Conservation (phyloP, 2,113 vertebrate genomes). For the Sylvia atricapilla region DNA sequence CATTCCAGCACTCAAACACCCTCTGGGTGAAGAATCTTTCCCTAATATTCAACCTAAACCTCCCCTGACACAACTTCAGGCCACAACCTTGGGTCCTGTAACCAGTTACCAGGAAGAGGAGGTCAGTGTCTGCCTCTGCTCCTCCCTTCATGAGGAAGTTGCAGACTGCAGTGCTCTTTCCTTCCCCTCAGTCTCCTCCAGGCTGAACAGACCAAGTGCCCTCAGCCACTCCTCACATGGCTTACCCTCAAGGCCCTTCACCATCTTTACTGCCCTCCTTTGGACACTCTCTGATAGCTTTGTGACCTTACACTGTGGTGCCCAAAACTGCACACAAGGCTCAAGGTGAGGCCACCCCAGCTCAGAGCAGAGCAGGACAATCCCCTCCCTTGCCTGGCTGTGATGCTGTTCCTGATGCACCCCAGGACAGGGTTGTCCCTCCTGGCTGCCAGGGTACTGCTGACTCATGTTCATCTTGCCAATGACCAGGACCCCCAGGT, state of each 20-base stretch:
- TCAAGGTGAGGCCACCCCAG: accelerated
- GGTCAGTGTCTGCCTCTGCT: background rate
- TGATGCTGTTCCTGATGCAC: accelerated
- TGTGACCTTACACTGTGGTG: background rate
- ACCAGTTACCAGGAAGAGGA: too few relatives aligned
- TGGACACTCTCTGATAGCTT: background rate
- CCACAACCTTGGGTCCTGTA: background rate
- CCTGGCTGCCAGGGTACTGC: background rate
- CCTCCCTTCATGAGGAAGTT: background rate
- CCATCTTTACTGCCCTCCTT: background rate
- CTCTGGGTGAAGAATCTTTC: background rate
- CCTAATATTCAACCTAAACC: background rate
- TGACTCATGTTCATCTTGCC: accelerated
- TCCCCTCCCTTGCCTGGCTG: background rate
- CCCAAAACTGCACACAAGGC: accelerated
- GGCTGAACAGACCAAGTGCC: background rate
- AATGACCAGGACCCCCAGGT: accelerated
- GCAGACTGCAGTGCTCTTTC: background rate
- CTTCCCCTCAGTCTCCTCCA: background rate
- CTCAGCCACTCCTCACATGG: accelerated
- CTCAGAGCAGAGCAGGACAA: accelerated
- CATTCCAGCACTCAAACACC: background rate
- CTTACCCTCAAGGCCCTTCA: background rate
- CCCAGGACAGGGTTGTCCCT: background rate
- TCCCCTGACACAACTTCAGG: background rate